Evolutionary conservation across 2,797 vertebrate species (phyloP), one percentile per base, ranked within the genome.

Genomic region (Fistularia tabacaria): DNA sequence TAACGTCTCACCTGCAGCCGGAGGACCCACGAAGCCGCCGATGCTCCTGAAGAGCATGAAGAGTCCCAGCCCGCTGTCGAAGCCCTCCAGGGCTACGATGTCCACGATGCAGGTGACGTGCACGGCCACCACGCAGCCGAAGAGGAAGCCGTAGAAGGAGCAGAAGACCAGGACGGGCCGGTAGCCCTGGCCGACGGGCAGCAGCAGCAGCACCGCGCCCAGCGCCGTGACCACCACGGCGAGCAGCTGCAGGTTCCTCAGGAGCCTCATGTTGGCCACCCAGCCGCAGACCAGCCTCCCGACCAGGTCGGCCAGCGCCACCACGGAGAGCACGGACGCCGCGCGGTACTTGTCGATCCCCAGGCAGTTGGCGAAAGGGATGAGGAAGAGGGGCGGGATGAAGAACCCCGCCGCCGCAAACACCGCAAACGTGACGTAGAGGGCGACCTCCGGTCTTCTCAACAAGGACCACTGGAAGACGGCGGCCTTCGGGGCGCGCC

Each of bases 1-100:
- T 3, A 25, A 25, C 25, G 5, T 25, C 75, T 81, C 47, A 90
- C 89, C 86, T 83, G 84, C 88, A 62, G 80, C 71, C 10, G 89
- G 85, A 11, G 83, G 89, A 3, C 87, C 85, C 0, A 81, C 1
- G 56, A 88, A 84, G 14, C 86, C 82, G 0, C 89, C 87, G 8
- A 73, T 59, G 68, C 84, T 87, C 42, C 89, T 77, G 60, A 90
- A 87, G 7, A 90, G 71, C 88, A 90, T 89, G 46, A 86, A 85
- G 43, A 90, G 78, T 0, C 87, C 89, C 6, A 90, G 74, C 1
- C 71, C 81, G 0, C 73, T 86, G 71, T 90, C 82, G 6, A 91
- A 88, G 0, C 73, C 67, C 12, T 82, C 80, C 54, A 88, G 66
- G 0, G 69, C 73, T 4, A 90, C 86, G 0, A 91, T 79, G 70